Evolutionary conservation across 2,888 invertebrate genomes (phyloP), one percentile per base, ranked within the genome.

Genomic region (Epicampocera succincta): DNA sequence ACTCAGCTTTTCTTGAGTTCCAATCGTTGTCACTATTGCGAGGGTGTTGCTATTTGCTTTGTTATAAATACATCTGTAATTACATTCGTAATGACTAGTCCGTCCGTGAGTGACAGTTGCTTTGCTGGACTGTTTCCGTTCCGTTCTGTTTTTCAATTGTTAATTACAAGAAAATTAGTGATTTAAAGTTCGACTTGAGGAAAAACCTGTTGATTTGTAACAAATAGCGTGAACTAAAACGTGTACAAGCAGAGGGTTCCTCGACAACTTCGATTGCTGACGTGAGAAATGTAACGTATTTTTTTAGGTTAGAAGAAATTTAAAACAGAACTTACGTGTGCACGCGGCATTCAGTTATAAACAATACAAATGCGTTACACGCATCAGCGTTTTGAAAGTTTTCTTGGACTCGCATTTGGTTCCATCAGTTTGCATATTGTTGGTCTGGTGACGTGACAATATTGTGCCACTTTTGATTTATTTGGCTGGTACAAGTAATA

Each of bases 91-190:
- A 63, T 54, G 50, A 50, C 40, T 19, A 40, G 15, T 46, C n/a
- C n/a, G 21, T 40, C 48, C 17, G 25, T 58, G 12, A 40, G n/a
- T 12, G 19, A 0, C 8, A 54, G 46, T 56, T 29, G 29, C 19
- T 12, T 1, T 29, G 58, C 1, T 4, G 44, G 42, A 42, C n/a
- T 44, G 33, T 58, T 40, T 50, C 17, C 21, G 12, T 25, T 33
- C 19, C 17, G 0, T 44, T 60, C 15, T 11, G 15, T 69, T 46
- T 1, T 68, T 68, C 73, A 69, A 54, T 58, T 50, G 60, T 61
- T 79, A 69, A 69, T 68, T 74, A 65, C 13, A 48, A 63, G 68
- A 46, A 54, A 61, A 74, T 73, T 69, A 69, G 66, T 63, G 79
- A 79, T 63, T 79, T 50, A 48, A 61, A 48, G 46, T 54, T 29